Conservation (phyloP, 2,113 vertebrate species). For the Sinocyclocheilus rhinocerous region DNA sequence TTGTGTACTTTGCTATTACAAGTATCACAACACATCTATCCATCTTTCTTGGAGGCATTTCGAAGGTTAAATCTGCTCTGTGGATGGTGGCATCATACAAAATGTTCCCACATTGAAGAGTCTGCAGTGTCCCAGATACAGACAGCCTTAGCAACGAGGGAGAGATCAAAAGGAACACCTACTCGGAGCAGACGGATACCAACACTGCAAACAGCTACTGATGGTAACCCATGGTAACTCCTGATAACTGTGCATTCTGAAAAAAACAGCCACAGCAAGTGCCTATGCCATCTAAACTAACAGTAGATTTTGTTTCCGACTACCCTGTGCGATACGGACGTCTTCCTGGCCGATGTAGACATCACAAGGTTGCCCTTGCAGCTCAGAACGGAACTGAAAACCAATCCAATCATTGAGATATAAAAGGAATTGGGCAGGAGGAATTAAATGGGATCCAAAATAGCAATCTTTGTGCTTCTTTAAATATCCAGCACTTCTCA, state of each 20-base stretch:
- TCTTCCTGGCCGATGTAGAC: not conserved
- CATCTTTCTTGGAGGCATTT: constrained; percentile 22
- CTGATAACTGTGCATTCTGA: constrained; percentile 37
- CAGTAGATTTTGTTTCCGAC: not conserved
- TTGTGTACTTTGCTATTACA: not conserved
- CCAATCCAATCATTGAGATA: constrained; percentile 29
- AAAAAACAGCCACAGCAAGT: not conserved
- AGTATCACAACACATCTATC: not conserved
- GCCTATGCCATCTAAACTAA: constrained; percentile 33
- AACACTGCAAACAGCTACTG: constrained; percentile 42
- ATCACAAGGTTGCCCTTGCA: constrained; percentile 2
- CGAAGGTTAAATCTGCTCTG: constrained; percentile 36
- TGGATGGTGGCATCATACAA: constrained; percentile 47
- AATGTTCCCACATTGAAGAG: constrained; percentile 52
- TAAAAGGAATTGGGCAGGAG: constrained; percentile 1
- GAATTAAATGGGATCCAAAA: constrained; percentile 21
- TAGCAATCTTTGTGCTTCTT: constrained; percentile 34
- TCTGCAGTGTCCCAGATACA: constrained; percentile 63
- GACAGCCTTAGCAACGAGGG: constrained; percentile 58
- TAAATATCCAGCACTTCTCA: constrained; percentile 26
- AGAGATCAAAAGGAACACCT: constrained; percentile 60
- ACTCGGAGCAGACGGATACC: constrained; percentile 55
- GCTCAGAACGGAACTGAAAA: constrained; percentile 18
- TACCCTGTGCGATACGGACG: not conserved
- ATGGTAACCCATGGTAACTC: constrained; percentile 56